Evolutionary conservation across 2,113 vertebrate genomes (phyloP).

Genomic region (Reinhardtius hippoglossoides): DNA sequence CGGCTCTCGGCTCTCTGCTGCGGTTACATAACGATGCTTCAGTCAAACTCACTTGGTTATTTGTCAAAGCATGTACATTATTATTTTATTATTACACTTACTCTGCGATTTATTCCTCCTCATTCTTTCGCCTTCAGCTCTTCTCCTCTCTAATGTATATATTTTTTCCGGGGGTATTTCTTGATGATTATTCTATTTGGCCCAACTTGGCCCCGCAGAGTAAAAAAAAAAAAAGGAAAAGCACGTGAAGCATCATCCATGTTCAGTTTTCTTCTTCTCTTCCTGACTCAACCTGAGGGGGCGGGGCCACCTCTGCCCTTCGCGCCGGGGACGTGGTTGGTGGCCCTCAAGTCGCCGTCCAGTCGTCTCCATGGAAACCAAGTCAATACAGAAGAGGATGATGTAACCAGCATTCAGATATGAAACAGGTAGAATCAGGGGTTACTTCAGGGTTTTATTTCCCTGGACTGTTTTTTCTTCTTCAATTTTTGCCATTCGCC

Average conservation of each 20-base stretch:
- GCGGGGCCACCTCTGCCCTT: conserved; percentile 34
- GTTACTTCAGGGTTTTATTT: background rate
- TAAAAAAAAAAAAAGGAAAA: background rate
- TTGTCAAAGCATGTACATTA: conserved; percentile 11
- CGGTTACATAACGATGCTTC: background rate
- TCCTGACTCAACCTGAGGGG: conserved; percentile 32
- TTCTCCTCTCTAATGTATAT: no score
- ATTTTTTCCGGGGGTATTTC: background rate
- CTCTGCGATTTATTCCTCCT: conserved; percentile 5
- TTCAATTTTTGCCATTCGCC: background rate
- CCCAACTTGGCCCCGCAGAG: background rate
- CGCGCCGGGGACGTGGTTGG: background rate
- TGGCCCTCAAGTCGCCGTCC: background rate
- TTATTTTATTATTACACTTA: no score
- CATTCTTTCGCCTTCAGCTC: conserved; percentile 7
- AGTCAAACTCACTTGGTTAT: background rate
- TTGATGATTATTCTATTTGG: conserved; percentile 21
- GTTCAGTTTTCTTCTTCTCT: conserved; percentile 21
- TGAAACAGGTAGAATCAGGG: background rate
- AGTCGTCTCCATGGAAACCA: conserved; percentile 40
- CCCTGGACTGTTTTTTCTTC: background rate
- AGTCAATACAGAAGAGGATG: background rate
- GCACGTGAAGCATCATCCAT: no score
- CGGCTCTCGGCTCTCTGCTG: conserved; percentile 2
- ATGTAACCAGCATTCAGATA: background rate